These are phyloP conservation scores for Drosophila formosana DNA, from an alignment of 2,888 invertebrate genomes.

Conservation along the genomic window DNA sequence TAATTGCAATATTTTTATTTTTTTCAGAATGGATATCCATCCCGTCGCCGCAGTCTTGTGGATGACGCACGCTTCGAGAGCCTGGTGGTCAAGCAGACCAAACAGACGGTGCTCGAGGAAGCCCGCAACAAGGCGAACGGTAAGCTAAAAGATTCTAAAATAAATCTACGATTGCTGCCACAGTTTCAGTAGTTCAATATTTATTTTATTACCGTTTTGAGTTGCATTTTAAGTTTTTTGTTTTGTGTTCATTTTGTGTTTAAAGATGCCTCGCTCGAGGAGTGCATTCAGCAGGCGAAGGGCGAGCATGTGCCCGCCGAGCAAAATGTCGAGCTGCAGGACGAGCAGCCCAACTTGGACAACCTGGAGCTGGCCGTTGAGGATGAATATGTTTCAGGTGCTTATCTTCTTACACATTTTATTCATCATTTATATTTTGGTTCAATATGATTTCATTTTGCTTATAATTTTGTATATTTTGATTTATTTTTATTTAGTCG, in stretches of 20 bases:
- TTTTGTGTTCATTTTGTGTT: constrained; percentile 9
- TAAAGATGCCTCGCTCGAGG: constrained; percentile 88
- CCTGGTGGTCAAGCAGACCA: constrained; percentile 97
- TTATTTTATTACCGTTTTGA: constrained; percentile 4
- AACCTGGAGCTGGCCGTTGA: constrained; percentile 57
- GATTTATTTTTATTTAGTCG: constrained; percentile 60
- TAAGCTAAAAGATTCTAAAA: constrained; percentile 85
- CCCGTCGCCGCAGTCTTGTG: constrained; percentile 97
- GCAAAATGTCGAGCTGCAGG: constrained; percentile 83
- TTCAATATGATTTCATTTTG: constrained; percentile 19
- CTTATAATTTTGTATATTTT: constrained; percentile 45
- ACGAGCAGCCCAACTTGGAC: constrained; percentile 79
- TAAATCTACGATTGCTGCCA: too few species aligned
- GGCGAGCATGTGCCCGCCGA: constrained; percentile 85
- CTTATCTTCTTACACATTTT: constrained; percentile 37
- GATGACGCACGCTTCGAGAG: constrained; percentile 99
- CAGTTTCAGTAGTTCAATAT: constrained; percentile 10
- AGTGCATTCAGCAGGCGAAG: constrained; percentile 87
- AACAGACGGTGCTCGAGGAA: constrained; percentile 96
- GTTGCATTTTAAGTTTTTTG: constrained; percentile 35
- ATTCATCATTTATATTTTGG: too few species aligned
- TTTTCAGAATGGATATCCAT: constrained; percentile 97
- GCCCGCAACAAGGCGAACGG: constrained; percentile 95
- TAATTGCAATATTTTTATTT: background rate
- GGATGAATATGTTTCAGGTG: constrained; percentile 72